Evolutionary conservation across 2,888 invertebrate species (phyloP).

Genomic region (Heteromyza rotundicornis): DNA sequence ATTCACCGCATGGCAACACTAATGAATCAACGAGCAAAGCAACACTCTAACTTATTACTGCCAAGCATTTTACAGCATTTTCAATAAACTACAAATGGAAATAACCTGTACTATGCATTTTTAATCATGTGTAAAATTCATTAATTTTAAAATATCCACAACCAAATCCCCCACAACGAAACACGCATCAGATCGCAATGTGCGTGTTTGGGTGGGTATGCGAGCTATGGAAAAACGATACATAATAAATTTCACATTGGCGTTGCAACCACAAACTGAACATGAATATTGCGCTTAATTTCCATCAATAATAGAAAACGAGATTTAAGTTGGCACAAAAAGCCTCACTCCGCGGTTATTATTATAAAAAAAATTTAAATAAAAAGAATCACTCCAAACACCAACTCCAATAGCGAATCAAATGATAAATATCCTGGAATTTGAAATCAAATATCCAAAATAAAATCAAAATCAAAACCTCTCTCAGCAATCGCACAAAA

Average conservation of each 20-base stretch:
- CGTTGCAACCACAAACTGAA: conserved; percentile 24
- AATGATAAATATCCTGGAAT: not conserved
- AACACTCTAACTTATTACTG: no score
- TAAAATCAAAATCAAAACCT: not conserved
- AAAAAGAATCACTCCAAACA: no score
- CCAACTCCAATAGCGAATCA: no score
- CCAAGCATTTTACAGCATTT: no score
- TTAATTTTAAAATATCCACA: no score
- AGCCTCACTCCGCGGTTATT: not conserved
- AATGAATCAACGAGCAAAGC: no score
- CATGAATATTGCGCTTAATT: conserved; percentile 34
- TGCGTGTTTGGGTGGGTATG: no score
- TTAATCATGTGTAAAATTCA: no score
- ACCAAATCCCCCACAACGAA: not conserved
- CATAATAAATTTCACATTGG: conserved; percentile 9
- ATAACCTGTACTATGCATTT: not conserved
- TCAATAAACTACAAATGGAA: no score
- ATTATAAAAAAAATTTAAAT: conserved; percentile 6
- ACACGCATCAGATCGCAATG: no score
- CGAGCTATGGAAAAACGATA: conserved; percentile 9
- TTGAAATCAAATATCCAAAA: not conserved
- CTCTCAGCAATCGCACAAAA: not conserved
- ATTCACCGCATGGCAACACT: no score
- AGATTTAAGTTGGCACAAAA: conserved; percentile 37
- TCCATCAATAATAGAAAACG: conserved; percentile 46